phyloP scores from a whole-genome alignment of 1,140 invertebrate species.

The Trachelipus rathkii region DNA sequence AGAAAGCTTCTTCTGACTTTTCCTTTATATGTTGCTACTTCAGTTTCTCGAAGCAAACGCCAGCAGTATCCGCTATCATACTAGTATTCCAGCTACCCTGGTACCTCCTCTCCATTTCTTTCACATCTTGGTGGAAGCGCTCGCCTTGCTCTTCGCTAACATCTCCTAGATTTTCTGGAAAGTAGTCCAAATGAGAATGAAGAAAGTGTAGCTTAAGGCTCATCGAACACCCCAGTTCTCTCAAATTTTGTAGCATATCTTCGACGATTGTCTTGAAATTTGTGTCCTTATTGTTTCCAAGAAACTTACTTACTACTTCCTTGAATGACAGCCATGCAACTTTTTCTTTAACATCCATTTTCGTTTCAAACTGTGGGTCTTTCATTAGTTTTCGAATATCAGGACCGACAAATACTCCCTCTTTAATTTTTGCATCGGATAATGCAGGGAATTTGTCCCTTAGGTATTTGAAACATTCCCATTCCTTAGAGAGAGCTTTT shows the following conservation, averaged over 20 bases:
- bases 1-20: too few species aligned
- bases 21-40: too few species aligned
- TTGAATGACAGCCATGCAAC: not conserved
- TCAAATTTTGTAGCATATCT: slow-evolving; percentile 24
- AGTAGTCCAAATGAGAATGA: slow-evolving; percentile 30
- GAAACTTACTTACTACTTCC: not conserved
- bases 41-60: not conserved
- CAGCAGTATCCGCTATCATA: slow-evolving; percentile 17
- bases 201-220: slow-evolving; percentile 25
- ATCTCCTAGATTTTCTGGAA: slow-evolving; percentile 35
- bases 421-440: too few species aligned
- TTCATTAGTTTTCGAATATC: too few species aligned
- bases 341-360: not conserved
- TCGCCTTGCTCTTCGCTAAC: slow-evolving; percentile 41
- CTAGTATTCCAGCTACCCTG: slow-evolving; percentile 26
- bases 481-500: too few species aligned
- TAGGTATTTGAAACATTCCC: too few species aligned
- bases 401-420: too few species aligned
- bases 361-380: not conserved
- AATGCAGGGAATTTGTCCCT: too few species aligned
- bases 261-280: not conserved
- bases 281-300: not conserved
- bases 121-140: slow-evolving; percentile 42
- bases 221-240: slow-evolving; percentile 28
- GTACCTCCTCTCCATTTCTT: slow-evolving; percentile 32